A percentile compares a stretch with the other conserved stretches of the same genome.
phyloP scores from a whole-genome alignment of 2,113 vertebrate species.

The Clarias batrachus region DNA sequence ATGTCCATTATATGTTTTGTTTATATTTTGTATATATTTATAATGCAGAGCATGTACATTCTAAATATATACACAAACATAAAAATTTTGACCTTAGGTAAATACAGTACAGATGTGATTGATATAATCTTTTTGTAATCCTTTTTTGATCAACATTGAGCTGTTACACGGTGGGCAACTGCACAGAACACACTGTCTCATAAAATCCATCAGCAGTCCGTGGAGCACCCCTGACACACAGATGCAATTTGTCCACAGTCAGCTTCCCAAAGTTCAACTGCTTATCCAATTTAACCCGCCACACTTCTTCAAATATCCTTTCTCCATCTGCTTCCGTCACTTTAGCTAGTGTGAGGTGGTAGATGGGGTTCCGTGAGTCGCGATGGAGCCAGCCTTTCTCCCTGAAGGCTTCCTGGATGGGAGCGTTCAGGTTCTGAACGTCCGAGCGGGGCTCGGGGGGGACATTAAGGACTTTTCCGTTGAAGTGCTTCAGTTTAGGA shows the following conservation, averaged over 20 bases:
- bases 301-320: conserved; percentile 65
- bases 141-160: background rate
- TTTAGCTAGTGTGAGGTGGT: conserved; percentile 76
- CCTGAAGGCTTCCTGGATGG: conserved; percentile 69
- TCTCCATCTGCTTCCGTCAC: conserved; percentile 27
- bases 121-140: background rate
- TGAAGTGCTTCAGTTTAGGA: conserved; percentile 66
- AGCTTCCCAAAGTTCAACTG: conserved; percentile 72
- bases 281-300: conserved; percentile 64
- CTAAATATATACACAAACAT: too few species aligned
- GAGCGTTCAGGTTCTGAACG: conserved; percentile 65
- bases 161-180: conserved; percentile 55
- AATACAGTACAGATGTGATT: background rate
- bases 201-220: conserved; percentile 64
- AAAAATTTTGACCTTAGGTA: background rate
- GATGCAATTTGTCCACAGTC: conserved; percentile 69
- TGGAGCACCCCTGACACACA: conserved; percentile 55
- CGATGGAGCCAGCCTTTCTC: conserved; percentile 70
- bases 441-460: conserved; percentile 63
- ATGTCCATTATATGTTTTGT: too few species aligned
- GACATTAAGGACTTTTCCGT: conserved; percentile 72
- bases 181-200: conserved; percentile 63
- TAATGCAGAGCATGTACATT: too few species aligned
- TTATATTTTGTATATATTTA: too few species aligned
- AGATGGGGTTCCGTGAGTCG: conserved; percentile 66